Evolutionary conservation across 2,797 vertebrate species (phyloP).

Genomic region (Acestrorhynchus altus): DNA sequence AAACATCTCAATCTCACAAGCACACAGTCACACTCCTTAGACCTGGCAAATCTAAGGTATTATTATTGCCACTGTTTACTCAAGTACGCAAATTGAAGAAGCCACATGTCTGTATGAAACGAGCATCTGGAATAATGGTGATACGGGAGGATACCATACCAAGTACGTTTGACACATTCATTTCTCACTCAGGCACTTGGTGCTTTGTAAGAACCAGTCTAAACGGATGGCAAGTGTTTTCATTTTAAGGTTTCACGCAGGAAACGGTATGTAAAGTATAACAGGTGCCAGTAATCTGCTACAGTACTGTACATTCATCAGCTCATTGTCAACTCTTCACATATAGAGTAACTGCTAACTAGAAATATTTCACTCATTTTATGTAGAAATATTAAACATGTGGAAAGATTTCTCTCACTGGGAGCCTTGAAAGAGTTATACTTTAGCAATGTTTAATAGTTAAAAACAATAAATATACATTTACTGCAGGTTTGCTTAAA

Average conservation of each 20-base stretch:
- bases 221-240: constrained; percentile 16
- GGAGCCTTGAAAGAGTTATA: constrained; percentile 23
- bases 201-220: constrained; percentile 43
- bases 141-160: constrained; percentile 1
- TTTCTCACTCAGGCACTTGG: constrained; percentile 47
- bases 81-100: constrained; percentile 14
- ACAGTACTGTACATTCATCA: constrained; percentile 51
- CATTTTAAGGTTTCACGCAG: constrained; percentile 14
- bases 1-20: not conserved
- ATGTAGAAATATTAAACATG: constrained; percentile 25
- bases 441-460: constrained; percentile 44
- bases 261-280: constrained; percentile 14
- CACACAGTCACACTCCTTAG: not conserved
- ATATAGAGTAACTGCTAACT: not conserved
- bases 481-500: constrained; percentile 33
- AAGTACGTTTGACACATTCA: constrained; percentile 34
- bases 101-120: constrained; percentile 12
- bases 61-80: constrained; percentile 34
- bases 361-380: not conserved
- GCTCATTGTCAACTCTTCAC: constrained; percentile 30
- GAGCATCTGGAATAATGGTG: constrained; percentile 11
- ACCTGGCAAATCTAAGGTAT: constrained; percentile 10
- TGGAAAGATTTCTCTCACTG: constrained; percentile 21
- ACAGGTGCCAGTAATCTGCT: constrained; percentile 33
- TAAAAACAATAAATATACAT: constrained; percentile 60